These are phyloP conservation scores for Porites lutea DNA, from an alignment of 64 coral and sea anemone genomes.

Conservation along the genomic window DNA sequence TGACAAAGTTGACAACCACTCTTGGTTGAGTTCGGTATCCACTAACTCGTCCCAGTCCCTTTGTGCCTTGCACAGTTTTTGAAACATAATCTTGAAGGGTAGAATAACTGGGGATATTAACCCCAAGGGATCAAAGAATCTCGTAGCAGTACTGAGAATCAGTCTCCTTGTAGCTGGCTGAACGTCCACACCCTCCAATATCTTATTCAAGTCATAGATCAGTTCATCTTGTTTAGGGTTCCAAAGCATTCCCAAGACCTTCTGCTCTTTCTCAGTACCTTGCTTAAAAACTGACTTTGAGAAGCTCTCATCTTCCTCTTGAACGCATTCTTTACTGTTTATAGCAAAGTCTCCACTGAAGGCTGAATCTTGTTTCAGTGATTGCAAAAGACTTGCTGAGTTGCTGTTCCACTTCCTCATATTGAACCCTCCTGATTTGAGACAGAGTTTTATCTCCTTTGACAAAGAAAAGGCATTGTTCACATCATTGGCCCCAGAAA, in stretches of 20 bases:
- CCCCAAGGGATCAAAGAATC: background rate
- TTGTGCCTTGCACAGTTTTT: background rate
- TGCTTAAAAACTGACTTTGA: background rate
- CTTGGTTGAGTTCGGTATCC: background rate
- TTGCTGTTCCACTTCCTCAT: no score
- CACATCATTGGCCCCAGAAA: background rate
- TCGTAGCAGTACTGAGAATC: background rate
- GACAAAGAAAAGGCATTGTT: no score
- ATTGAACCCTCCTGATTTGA: no score
- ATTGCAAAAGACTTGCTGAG: no score
- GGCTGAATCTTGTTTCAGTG: no score
- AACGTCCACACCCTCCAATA: no score
- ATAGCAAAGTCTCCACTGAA: no score
- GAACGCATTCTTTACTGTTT: no score
- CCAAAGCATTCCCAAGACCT: background rate
- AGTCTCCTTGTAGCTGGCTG: background rate
- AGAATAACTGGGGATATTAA: background rate
- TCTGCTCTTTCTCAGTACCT: background rate
- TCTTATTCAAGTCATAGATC: background rate
- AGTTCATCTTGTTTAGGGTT: background rate
- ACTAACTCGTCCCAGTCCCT: background rate
- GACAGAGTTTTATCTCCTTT: no score
- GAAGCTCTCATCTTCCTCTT: no score
- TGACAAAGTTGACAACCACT: background rate
- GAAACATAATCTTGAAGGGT: background rate